Base-by-base conservation (phyloP, 2,797 vertebrate species). In the Tamandua tetradactyla region DNA sequence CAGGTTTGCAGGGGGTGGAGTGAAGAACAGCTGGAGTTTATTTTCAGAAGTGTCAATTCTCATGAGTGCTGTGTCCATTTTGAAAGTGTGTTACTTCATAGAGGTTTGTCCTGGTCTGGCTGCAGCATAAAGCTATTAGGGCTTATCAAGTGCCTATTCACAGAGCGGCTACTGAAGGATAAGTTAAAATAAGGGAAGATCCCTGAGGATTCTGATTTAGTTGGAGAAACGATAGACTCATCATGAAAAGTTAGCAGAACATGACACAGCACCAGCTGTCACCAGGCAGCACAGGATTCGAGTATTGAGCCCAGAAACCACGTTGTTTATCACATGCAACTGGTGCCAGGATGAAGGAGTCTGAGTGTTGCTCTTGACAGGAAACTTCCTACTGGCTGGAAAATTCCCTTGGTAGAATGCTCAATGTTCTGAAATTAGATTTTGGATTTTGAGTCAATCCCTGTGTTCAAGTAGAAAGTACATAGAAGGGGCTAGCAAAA, bases 21-120 rank as follows among this genome's bases (percentile, higher is more conserved):
- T 30, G 17, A 62, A 32, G 37, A 52, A 35, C 25, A 87, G 18
- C 22, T 13, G 72, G 75, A 87, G 85, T 52, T 84, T 71, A 84
- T 94, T 93, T 88, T 88, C 68, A 80, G 76, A 94, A 85, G 62
- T 49, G 47, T 89, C 27, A 22, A 2, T 79, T 68, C 64, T 87
- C 66, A 8, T 71, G 75, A 71, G 57, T 7, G 22, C 35, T 57
- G 57, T 66, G 17, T 81, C 87, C 44, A 71, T 87, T 95, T 92
- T 62, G 52, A 89, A 89, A 83, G 37, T 69, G 37, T 82, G 32
- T 75, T 83, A 44, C 35, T 49, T 44, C 14, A 18, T 7, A 0
- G n/a, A 55, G 20, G 22, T 75, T 37, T 37, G 59, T 79, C 88
- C 75, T 80, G 15, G 72, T n/a, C 69, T 59, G 66, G 52, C 75